A percentile compares a stretch with the other conserved stretches of the same genome.
Evolutionary conservation across 2,113 vertebrate genomes (phyloP).

Genomic region (Turnix velox): DNA sequence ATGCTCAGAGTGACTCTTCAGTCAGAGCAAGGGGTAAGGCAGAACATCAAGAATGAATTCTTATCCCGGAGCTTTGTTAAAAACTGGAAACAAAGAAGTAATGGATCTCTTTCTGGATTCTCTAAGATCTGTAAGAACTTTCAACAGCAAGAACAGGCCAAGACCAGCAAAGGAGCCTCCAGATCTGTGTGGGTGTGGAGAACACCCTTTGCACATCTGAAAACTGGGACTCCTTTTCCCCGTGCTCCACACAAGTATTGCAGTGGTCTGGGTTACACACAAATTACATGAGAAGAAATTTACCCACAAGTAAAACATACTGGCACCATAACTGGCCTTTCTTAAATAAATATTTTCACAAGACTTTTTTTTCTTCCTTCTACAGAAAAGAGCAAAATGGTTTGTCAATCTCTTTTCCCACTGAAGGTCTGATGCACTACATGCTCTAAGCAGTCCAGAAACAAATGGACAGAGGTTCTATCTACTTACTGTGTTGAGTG

Average conservation of each 20-base stretch:
- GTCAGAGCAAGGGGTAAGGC: neutral
- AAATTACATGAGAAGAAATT: neutral
- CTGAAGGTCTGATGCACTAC: neutral
- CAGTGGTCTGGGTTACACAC: neutral
- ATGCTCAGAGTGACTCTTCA: neutral
- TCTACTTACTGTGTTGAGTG: constrained; percentile 92
- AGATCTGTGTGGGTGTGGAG: neutral
- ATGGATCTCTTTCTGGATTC: neutral
- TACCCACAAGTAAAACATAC: neutral
- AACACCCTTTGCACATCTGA: neutral
- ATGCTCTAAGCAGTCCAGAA: neutral
- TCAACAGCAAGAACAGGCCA: neutral
- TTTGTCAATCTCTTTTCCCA: neutral
- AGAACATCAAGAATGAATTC: neutral
- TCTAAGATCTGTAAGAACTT: neutral
- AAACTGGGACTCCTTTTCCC: neutral
- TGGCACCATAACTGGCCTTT: neutral
- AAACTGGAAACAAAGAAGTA: neutral
- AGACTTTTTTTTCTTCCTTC: neutral
- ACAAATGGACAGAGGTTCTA: neutral
- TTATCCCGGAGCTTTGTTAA: neutral
- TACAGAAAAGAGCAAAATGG: neutral
- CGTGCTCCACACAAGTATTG: no score
- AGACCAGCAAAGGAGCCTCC: neutral
- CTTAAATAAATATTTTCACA: neutral